Conservation (phyloP, 2,113 vertebrate genomes). For the Ceyx melanurus region DNA sequence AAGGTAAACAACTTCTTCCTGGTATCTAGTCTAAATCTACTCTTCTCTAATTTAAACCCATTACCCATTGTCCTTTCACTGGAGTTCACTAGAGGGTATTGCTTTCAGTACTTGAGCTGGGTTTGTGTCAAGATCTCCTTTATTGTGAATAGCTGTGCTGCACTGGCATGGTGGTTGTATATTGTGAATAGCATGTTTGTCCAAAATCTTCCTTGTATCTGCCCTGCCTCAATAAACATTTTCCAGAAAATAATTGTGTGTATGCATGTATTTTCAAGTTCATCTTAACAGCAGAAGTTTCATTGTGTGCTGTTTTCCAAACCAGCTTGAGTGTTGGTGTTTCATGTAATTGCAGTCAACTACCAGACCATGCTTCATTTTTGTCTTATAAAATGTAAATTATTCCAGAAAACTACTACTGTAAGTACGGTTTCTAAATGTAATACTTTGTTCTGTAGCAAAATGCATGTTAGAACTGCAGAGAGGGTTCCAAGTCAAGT, state of each 20-base stretch:
- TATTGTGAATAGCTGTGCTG: neutral
- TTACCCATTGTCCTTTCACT: too few species aligned
- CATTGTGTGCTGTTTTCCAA: neutral
- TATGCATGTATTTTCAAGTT: neutral
- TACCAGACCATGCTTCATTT: neutral
- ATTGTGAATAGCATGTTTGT: neutral
- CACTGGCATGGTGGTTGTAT: neutral
- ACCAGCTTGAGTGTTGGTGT: neutral
- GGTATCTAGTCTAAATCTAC: too few species aligned
- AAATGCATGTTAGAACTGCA: neutral
- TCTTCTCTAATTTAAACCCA: too few species aligned
- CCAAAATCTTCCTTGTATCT: neutral
- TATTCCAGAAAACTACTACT: neutral
- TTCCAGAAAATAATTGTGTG: neutral
- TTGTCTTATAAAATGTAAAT: neutral
- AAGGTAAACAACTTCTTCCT: too few species aligned
- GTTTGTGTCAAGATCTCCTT: neutral
- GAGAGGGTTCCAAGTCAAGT: neutral
- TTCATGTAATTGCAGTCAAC: neutral
- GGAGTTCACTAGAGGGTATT: neutral
- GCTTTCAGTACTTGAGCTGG: neutral
- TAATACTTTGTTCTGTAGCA: neutral
- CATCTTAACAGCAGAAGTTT: neutral
- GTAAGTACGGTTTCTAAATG: neutral
- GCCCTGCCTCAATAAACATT: neutral